Evolutionary conservation across 2,888 invertebrate species (phyloP), one percentile per base, ranked within the genome.

Genomic region (Caenorhabditis doughertyi): DNA sequence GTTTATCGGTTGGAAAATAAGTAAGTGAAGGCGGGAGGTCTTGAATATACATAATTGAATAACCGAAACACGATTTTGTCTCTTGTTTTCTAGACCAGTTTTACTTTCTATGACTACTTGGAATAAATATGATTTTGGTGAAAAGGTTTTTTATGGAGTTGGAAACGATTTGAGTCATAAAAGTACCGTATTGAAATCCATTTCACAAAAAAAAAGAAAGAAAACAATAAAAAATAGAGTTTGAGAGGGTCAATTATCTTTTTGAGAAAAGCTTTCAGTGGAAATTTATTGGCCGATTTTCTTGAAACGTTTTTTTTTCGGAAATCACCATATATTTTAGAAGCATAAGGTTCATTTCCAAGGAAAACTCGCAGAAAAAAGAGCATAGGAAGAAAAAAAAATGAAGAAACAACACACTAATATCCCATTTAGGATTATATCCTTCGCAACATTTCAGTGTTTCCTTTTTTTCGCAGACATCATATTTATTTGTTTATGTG

Each of bases 11-110:
- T n/a, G 25, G 23, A 35, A 32, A 47, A 65, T 35, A 29, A n/a
- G 13, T 21, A 21, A 42, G 58, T 9, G 18, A 7, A n/a, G 21
- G 65, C 8, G 21, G 51, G 60, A 55, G 44, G 65, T 44, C 56
- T 74, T 74, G 74, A 65, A 74, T 65, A 74, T 58, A 65, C 65
- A 58, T 74, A 74, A 74, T 74, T 65, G 56, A 74, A 74, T 74
- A 74, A 74, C 56, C 56, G 44, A 23, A 55, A 73, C 58, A 42
- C 62, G 60, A 73, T 73, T 71, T 73, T 42, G 39, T 16, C n/a
- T n/a, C n/a, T n/a, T 16, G 23, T 39, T 58, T 58, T 47, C 47
- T 51, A 21, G 51, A 25, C 35, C 27, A 64, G 42, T 49, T 53
- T 64, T 53, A 56, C 60, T 42, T 16, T n/a, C n/a, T 16, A 16